Base-by-base conservation (phyloP, 2,888 invertebrate genomes). In the Scaptomyza tumidula region DNA sequence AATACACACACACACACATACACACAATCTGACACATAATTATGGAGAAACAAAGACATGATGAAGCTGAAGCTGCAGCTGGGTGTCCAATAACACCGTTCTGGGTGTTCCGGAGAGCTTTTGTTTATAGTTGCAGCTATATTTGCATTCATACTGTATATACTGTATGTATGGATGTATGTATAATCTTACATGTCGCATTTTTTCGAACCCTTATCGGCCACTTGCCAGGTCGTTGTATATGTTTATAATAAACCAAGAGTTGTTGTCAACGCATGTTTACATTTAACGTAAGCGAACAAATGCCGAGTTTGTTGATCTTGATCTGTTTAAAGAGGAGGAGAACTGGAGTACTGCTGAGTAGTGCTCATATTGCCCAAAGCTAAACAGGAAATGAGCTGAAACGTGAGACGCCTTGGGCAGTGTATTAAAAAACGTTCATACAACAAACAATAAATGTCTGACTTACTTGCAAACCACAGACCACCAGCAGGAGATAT, bases 251-350 rank as follows among this genome's bases (percentile, higher is more conserved):
- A 35, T 45, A 67, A 67, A 13, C 55, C 10, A 19, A 60, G 35
- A 60, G 60, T 39, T 63, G 77, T 80, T 83, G 81, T 75, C 85
- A 77, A 74, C 69, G 64, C 61, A 65, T 71, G 71, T 83, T 80
- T 70, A 75, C 77, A 59, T 53, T 53, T 62, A 54, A 67, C 76
- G 44, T 46, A 65, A 41, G 62, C 61, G 63, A 80, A 53, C 59
- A 71, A 44, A 53, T 29, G 56, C 35, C 46, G 64, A 71, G 81
- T 81, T 81, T 81, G 75, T 81, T 81, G 81, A 81, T 81, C 85
- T 79, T 68, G 64, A 67, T 53, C 75, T 44, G 31, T 7, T 44
- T 44, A 41, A 10, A 16, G 16, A 11, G 10, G n/a, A 19, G 62
- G 16, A 6, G 41, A 24, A 24, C 24, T 24, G 24, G 16, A 10